Percentiles rank a stretch among this genome's conserved stretches.
Evolutionary conservation across 35 echinoderm and acorn worm species (phyloP).

Genomic region (Heliocidaris erythrogramma): DNA sequence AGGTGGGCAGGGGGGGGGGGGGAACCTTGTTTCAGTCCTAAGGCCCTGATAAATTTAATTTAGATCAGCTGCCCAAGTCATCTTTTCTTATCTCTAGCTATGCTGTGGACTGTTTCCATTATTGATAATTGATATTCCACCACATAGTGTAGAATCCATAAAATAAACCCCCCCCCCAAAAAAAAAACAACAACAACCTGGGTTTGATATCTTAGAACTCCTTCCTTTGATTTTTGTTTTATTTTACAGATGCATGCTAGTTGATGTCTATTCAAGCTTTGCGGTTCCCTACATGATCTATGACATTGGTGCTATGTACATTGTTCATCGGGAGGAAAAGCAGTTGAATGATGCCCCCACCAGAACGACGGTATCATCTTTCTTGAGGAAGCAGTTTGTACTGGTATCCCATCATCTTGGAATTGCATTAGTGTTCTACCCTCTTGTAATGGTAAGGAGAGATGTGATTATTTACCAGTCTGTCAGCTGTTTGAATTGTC

Average conservation of each 20-base stretch:
- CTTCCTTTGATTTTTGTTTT: neutral
- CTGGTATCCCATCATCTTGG: constrained; percentile 46
- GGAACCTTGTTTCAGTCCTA: too few species aligned
- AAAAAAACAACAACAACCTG: too few species aligned
- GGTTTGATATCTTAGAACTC: neutral
- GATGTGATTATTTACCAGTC: neutral
- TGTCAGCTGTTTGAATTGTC: neutral
- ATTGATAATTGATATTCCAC: too few species aligned
- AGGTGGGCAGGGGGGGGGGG: too few species aligned
- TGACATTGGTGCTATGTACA: constrained; percentile 66
- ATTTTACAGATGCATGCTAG: constrained; percentile 46
- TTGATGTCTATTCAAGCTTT: constrained; percentile 51
- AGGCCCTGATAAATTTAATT: too few species aligned
- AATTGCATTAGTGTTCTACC: constrained; percentile 51
- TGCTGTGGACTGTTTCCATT: too few species aligned
- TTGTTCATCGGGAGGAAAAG: constrained; percentile 37
- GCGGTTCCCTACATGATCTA: constrained; percentile 69
- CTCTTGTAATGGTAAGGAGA: constrained; percentile 65
- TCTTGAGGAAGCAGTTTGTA: constrained; percentile 22
- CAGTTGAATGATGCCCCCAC: neutral
- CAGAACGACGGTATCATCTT: neutral
- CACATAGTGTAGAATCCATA: too few species aligned
- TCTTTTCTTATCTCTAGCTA: too few species aligned
- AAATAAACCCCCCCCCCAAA: too few species aligned
- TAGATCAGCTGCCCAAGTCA: too few species aligned